Evolutionary conservation across 2,797 vertebrate genomes (phyloP).

Genomic region (Tokudaia tokunoshimensis): DNA sequence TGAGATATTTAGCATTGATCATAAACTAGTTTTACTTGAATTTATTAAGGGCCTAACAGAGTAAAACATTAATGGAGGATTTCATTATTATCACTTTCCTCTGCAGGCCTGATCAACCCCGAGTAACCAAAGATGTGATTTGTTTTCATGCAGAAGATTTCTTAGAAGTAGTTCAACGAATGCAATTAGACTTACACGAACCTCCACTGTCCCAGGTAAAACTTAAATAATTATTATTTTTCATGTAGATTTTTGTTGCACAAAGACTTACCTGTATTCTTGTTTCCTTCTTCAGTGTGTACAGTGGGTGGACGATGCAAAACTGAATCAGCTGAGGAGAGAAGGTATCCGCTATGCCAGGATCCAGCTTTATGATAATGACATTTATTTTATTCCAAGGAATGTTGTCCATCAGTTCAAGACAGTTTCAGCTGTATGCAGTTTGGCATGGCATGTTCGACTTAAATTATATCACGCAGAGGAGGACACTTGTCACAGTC

Average conservation of each 20-base stretch:
- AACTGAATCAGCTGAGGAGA: conserved; percentile 97
- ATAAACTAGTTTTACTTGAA: conserved; percentile 59
- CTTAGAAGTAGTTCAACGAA: conserved; percentile 95
- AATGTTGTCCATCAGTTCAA: conserved; percentile 99
- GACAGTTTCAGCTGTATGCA: conserved; percentile 98
- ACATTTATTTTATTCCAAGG: conserved; percentile 99
- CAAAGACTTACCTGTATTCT: conserved; percentile 57
- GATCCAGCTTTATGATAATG: conserved; percentile 96
- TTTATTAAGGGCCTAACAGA: conserved; percentile 58
- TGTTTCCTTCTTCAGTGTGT: conserved; percentile 91
- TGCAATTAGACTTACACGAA: conserved; percentile 97
- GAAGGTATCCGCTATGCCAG: conserved; percentile 98
- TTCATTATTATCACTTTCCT: conserved; percentile 44
- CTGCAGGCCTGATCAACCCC: conserved; percentile 94
- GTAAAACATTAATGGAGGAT: conserved; percentile 40
- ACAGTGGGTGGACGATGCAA: conserved; percentile 99
- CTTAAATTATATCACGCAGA: conserved; percentile 93
- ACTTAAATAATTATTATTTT: conserved; percentile 29
- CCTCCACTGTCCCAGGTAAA: conserved; percentile 96
- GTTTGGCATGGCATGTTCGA: conserved; percentile 98
- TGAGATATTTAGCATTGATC: conserved; percentile 24
- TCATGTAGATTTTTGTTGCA: conserved; percentile 43
- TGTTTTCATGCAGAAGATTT: conserved; percentile 99
- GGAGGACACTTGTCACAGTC: conserved; percentile 81
- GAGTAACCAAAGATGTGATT: conserved; percentile 99